Evolutionary conservation across 2,797 vertebrate genomes (phyloP).

Genomic region (Ispidina lecontei): DNA sequence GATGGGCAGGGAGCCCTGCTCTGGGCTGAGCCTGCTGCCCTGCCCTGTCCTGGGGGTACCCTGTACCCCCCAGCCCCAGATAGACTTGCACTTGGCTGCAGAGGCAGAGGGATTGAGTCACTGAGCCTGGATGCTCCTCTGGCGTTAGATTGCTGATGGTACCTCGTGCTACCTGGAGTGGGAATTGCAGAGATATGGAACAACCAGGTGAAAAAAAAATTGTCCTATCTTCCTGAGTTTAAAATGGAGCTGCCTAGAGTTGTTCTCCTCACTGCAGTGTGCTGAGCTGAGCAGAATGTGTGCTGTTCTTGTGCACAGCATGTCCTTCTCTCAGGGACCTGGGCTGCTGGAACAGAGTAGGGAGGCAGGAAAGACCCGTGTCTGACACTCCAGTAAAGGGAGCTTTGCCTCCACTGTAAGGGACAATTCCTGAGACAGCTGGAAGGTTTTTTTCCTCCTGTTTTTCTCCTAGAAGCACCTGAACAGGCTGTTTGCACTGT

Average conservation of each 20-base stretch:
- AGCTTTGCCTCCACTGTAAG: not conserved
- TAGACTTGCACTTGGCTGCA: not conserved
- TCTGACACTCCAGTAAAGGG: not conserved
- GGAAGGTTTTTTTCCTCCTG: not conserved
- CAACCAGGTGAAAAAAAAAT: not conserved
- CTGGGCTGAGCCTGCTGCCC: not conserved
- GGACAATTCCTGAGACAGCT: not conserved
- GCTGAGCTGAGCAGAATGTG: not conserved
- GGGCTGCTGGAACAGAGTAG: rapidly evolving
- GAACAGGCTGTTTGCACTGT: not conserved
- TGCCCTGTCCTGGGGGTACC: not conserved
- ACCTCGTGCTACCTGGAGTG: not conserved
- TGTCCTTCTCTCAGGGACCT: not conserved
- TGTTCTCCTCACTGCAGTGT: not conserved
- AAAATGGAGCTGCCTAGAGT: not conserved
- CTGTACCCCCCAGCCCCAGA: no score
- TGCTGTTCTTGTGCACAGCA: not conserved
- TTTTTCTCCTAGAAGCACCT: not conserved
- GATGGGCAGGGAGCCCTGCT: not conserved
- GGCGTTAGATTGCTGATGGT: not conserved
- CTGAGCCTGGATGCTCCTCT: not conserved
- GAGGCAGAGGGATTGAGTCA: not conserved
- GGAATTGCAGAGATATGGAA: not conserved
- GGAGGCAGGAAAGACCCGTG: not conserved
- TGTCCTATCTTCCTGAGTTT: not conserved